phyloP scores from a whole-genome alignment of 2,888 invertebrate genomes.

The Tenthredo livida region DNA sequence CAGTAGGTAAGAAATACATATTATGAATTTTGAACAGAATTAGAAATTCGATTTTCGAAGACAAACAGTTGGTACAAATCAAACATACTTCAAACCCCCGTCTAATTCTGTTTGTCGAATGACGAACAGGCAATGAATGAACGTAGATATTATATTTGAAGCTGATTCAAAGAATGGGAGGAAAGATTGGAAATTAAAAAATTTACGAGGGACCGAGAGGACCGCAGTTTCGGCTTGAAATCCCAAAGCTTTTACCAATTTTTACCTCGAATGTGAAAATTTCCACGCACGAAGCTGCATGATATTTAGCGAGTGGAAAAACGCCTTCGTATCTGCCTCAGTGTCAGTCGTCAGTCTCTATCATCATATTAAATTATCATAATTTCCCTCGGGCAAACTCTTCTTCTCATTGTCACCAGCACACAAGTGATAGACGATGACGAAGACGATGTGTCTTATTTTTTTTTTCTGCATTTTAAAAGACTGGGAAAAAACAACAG shows the following conservation, averaged over 20 bases:
- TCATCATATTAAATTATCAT: background rate
- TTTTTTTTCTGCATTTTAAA: too few species aligned
- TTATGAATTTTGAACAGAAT: background rate
- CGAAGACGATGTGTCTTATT: too few species aligned
- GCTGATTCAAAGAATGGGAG: too few species aligned
- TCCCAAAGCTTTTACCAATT: background rate
- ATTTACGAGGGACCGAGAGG: background rate
- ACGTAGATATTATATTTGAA: too few species aligned
- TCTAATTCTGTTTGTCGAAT: background rate
- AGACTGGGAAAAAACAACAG: too few species aligned
- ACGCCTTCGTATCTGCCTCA: too few species aligned
- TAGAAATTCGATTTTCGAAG: background rate
- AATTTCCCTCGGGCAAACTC: slow-evolving; percentile 5
- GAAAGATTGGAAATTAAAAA: too few species aligned
- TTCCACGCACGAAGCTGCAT: too few species aligned
- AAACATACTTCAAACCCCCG: background rate
- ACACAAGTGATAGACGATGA: background rate
- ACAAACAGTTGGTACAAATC: slow-evolving; percentile 3
- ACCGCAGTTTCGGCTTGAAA: background rate
- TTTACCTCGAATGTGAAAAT: background rate
- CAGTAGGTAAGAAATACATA: background rate
- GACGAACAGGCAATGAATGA: background rate
- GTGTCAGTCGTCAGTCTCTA: background rate
- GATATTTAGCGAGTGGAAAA: too few species aligned
- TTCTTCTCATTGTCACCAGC: background rate